Evolutionary conservation across 2,888 invertebrate species (phyloP).

Genomic region (Stratiomys singularior): DNA sequence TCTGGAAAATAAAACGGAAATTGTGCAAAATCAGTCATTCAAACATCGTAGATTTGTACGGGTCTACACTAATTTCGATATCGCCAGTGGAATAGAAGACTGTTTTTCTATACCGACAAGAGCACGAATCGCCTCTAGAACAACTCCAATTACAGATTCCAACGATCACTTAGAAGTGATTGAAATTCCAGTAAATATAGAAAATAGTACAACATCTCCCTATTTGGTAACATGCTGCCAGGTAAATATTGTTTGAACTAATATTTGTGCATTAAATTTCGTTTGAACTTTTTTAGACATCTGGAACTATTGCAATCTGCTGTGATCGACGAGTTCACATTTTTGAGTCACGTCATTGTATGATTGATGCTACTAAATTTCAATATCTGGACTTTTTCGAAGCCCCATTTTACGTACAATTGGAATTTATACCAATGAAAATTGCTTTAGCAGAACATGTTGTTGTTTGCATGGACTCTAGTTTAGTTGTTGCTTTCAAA

Average conservation of each 20-base stretch:
- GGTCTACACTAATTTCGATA: slow-evolving; percentile 80
- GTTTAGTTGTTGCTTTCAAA: slow-evolving; percentile 73
- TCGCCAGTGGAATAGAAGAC: slow-evolving; percentile 63
- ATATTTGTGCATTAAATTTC: too few species aligned
- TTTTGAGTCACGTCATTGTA: slow-evolving; percentile 73
- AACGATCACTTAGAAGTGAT: slow-evolving; percentile 77
- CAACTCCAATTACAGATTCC: slow-evolving; percentile 76
- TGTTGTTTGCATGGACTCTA: slow-evolving; percentile 71
- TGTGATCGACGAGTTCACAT: slow-evolving; percentile 60
- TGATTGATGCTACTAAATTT: slow-evolving; percentile 71
- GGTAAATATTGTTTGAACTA: slow-evolving; percentile 59
- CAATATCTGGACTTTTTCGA: slow-evolving; percentile 78
- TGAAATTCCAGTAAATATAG: slow-evolving; percentile 71
- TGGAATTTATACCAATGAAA: slow-evolving; percentile 71
- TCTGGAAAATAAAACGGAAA: slow-evolving; percentile 54
- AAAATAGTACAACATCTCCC: slow-evolving; percentile 66
- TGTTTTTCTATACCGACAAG: slow-evolving; percentile 66
- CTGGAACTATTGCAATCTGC: slow-evolving; percentile 46
- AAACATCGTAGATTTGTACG: slow-evolving; percentile 68
- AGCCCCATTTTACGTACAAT: slow-evolving; percentile 72
- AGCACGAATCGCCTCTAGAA: slow-evolving; percentile 78
- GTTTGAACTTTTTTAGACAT: slow-evolving; percentile 32
- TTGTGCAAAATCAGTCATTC: slow-evolving; percentile 57
- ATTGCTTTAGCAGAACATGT: slow-evolving; percentile 76
- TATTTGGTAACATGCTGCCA: slow-evolving; percentile 73